Evolutionary conservation across 2,888 invertebrate genomes (phyloP), one percentile per base, ranked within the genome.

Genomic region (Apotomis turbidana): DNA sequence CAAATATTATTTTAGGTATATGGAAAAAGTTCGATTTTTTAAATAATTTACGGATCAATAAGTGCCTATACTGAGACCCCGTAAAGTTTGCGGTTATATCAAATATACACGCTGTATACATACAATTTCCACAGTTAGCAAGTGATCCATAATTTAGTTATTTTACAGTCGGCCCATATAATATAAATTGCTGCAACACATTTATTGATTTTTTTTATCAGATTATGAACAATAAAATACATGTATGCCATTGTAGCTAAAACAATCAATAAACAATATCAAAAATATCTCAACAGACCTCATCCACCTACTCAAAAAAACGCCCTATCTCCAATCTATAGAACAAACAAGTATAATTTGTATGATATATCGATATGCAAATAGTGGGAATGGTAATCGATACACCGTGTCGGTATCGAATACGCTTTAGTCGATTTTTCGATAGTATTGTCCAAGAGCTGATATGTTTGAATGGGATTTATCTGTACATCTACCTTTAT

Each of bases 361-460:
- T 71, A 62, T 71, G 71, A 71, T 72, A 49, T 52, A 72, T 68
- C 68, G 67, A 63, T 64, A 75, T 76, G 75, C 74, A 76, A 74
- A 76, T 74, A 69, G 46, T 66, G 70, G 74, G 71, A 63, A 74
- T 74, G 71, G 73, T 75, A 76, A 76, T 73, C 68, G 59, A 66
- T 41, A 54, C 58, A 57, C 61, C 63, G 66, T 63, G 54, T 71
- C 62, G 58, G 44, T 68, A 68, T 72, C 71, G 68, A 72, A 62
- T 55, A 66, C 41, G 38, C 55, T 68, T 60, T 60, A 36, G 57
- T 41, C 71, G 67, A 71, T 71, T 72, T 38, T 57, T 68, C 58
- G 68, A 68, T 72, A 67, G 71, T 67, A 71, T 71, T 71, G 70
- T 70, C 61, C 55, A 62, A 71, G 57, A 44, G 67, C 60, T 67